These are phyloP conservation scores for Agrenia bidenticulata DNA, from an alignment of 2,888 invertebrate species.

Conservation along the genomic window DNA sequence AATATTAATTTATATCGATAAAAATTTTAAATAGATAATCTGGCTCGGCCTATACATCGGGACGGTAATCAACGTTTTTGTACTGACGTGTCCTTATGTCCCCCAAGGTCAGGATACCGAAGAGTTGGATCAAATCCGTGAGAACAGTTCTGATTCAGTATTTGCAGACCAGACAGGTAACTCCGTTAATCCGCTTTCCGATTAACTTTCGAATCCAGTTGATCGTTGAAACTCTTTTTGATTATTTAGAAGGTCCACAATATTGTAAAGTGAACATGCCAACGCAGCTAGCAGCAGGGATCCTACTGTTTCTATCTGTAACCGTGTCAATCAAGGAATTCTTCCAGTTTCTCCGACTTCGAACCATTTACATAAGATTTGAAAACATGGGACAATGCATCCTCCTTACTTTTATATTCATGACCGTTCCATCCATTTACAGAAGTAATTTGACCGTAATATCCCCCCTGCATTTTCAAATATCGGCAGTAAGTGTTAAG, in stretches of 20 bases:
- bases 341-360: constrained; percentile 32
- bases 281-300: constrained; percentile 4
- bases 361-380: constrained; percentile 21
- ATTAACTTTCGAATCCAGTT: no score
- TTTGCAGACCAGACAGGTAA: no score
- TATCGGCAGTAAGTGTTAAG: constrained; percentile 35
- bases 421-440: constrained; percentile 34
- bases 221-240: no score
- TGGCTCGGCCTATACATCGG: constrained; percentile 44
- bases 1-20: background rate
- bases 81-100: constrained; percentile 35
- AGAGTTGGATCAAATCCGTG: background rate
- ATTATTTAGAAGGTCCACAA: background rate
- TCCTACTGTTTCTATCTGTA: constrained; percentile 25
- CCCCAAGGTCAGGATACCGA: constrained; percentile 1
- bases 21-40: constrained; percentile 10
- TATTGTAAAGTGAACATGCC: background rate
- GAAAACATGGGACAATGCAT: constrained; percentile 42
- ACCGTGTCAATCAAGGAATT: constrained; percentile 34
- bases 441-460: constrained; percentile 9
- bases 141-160: background rate
- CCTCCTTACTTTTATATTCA: constrained; percentile 33
- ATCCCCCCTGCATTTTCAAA: constrained; percentile 31
- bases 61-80: constrained; percentile 41
- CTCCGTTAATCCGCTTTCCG: no score